Conservation (phyloP, 2,797 vertebrate genomes). For the Emys orbicularis region DNA sequence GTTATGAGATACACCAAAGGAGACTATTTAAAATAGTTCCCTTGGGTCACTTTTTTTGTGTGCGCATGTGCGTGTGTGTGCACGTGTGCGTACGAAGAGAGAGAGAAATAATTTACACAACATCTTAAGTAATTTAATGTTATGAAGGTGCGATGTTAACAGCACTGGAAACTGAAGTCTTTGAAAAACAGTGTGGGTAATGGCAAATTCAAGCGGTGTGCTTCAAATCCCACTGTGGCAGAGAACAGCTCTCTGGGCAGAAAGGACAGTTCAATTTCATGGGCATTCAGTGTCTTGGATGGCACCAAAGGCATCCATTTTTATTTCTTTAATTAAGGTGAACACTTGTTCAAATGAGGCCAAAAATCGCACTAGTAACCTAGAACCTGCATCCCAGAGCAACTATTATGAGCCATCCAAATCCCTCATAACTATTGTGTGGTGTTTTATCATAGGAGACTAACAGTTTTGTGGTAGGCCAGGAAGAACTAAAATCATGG, state of each 20-base stretch:
- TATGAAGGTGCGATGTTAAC: background rate
- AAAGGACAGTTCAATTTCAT: background rate
- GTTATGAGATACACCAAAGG: background rate
- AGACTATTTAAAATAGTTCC: background rate
- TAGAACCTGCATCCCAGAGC: background rate
- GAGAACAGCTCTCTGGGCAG: background rate
- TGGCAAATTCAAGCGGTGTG: background rate
- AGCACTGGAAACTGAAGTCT: background rate
- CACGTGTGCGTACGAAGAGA: fast-evolving
- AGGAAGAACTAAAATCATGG: background rate
- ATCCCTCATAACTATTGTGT: background rate
- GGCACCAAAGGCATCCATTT: background rate
- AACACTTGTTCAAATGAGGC: background rate
- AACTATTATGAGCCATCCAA: background rate
- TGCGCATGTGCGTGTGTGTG: too few relatives aligned
- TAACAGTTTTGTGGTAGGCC: background rate
- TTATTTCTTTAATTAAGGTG: background rate
- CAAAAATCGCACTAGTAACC: background rate
- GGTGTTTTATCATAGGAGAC: background rate
- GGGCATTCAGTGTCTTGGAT: background rate
- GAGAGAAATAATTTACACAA: background rate
- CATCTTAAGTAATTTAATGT: background rate
- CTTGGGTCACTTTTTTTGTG: background rate
- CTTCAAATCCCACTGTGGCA: background rate
- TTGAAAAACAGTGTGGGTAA: background rate